Evolutionary conservation across 2,888 invertebrate genomes (phyloP).

Genomic region (Minunthozetes semirufus): DNA sequence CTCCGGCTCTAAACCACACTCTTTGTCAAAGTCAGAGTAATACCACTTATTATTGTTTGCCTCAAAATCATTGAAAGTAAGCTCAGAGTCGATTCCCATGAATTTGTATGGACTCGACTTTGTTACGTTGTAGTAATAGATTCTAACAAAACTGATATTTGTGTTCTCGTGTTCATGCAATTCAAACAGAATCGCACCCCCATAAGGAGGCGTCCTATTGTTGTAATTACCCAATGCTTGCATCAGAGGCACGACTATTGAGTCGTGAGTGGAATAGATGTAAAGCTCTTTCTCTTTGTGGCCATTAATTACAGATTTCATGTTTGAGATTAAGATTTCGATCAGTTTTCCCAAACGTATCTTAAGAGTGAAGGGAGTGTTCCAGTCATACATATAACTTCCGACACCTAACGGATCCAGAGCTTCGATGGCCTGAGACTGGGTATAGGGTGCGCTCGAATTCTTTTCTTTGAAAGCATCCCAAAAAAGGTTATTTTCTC

Average conservation of each 20-base stretch:
- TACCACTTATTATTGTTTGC: background rate
- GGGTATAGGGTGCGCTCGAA: background rate
- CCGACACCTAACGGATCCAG: background rate
- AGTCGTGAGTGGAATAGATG: slow-evolving; percentile 35
- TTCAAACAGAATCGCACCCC: slow-evolving; percentile 33
- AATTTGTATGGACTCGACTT: background rate
- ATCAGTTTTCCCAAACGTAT: slow-evolving; percentile 29
- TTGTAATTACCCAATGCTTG: slow-evolving; percentile 15
- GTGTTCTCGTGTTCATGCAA: background rate
- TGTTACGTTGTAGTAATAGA: slow-evolving; percentile 33
- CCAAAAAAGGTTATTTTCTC: background rate
- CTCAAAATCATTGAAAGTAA: background rate
- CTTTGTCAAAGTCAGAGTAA: slow-evolving; percentile 16
- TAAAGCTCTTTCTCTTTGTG: background rate
- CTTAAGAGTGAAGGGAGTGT: background rate
- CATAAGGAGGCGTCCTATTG: slow-evolving; percentile 1
- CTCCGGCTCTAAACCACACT: slow-evolving; percentile 20
- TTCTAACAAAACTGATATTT: background rate
- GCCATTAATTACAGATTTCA: background rate
- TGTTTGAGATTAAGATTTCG: background rate
- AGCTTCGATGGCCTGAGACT: background rate
- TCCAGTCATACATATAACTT: slow-evolving; percentile 10
- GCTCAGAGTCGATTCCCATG: background rate
- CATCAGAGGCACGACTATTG: slow-evolving; percentile 30
- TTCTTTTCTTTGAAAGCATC: background rate